Evolutionary conservation across 2,888 invertebrate species (phyloP).

Genomic region (Sarcophaga rosellei): DNA sequence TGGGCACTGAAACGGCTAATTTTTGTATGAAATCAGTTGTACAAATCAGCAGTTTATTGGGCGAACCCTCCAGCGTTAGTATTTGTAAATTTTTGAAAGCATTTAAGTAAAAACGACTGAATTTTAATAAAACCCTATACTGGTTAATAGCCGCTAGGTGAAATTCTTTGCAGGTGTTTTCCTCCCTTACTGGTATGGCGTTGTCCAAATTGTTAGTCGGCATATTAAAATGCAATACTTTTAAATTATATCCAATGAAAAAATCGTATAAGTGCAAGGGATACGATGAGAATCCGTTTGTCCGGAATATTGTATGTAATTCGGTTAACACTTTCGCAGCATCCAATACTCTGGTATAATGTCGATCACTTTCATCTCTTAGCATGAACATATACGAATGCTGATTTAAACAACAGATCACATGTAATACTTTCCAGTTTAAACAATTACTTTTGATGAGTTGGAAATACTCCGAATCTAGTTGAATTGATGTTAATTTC

Average conservation of each 20-base stretch:
- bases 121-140: conserved; percentile 14
- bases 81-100: conserved; percentile 21
- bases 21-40: conserved; percentile 19
- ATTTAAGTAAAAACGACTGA: conserved; percentile 16
- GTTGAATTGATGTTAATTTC: conserved; percentile 2
- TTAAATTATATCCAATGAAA: conserved; percentile 5
- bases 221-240: conserved; percentile 14
- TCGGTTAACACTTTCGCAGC: conserved; percentile 7
- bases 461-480: background rate
- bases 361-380: background rate
- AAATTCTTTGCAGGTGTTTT: conserved; percentile 2
- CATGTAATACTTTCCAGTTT: conserved; percentile 4
- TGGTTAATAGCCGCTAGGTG: conserved; percentile 18
- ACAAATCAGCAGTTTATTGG: conserved; percentile 24
- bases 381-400: conserved; percentile 12
- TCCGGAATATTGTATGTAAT: conserved; percentile 3
- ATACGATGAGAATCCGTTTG: conserved; percentile 1
- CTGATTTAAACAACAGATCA: conserved; percentile 20
- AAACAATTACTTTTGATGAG: conserved; percentile 26
- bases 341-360: background rate
- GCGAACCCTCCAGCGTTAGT: conserved; percentile 40
- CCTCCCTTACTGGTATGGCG: conserved; percentile 5
- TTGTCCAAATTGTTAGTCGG: conserved; percentile 18
- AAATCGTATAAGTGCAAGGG: conserved; percentile 27
- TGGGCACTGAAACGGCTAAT: background rate